Evolutionary conservation across 2,797 vertebrate species (phyloP), one percentile per base, ranked within the genome.

Genomic region (Allobates femoralis): DNA sequence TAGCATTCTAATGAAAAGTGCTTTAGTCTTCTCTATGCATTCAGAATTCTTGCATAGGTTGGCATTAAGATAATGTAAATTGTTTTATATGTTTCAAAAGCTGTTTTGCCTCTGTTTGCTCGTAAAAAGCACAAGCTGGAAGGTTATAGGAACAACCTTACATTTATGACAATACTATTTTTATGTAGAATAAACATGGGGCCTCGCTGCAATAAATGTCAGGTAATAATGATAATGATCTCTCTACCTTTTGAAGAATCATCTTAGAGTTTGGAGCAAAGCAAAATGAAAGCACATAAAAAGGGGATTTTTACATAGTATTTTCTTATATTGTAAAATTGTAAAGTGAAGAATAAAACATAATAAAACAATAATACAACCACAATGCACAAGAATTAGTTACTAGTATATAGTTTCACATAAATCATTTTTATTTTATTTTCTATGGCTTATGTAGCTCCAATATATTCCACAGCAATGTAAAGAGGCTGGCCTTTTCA

Each of bases 1-100:
- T 90, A 86, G 87, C 78, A 91, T 92, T 91, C 88, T 90, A 90
- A 92, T 91, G 69, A 90, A 50, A 14, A 23, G 89, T 85, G n/a
- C 75, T 75, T 86, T 86, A 90, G 73, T 90, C 88, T 90, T 89
- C 87, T 88, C 90, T 88, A 89, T 88, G 73, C 51, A 46, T 90
- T 90, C 86, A 74, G 21, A 86, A 85, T 84, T 66, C 81, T 64
- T 6, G 89, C 77, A 18, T 0, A 0, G 89, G 86, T 80, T 56
- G 58, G 56, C 85, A 89, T 88, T 85, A 92, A 90, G 90, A 58
- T 28, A 88, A 90, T 73, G 80, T 89, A 87, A 83, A 90, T 81
- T n/a, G 21, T 78, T 90, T 90, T 91, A 37, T 64, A 89, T 91
- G 89, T 92, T 91, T 28, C 86, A 82, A 82, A 87, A 90, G 90